Evolutionary conservation across 2,797 vertebrate genomes (phyloP), one percentile per base, ranked within the genome.

Genomic region (Clarias platycephalus): DNA sequence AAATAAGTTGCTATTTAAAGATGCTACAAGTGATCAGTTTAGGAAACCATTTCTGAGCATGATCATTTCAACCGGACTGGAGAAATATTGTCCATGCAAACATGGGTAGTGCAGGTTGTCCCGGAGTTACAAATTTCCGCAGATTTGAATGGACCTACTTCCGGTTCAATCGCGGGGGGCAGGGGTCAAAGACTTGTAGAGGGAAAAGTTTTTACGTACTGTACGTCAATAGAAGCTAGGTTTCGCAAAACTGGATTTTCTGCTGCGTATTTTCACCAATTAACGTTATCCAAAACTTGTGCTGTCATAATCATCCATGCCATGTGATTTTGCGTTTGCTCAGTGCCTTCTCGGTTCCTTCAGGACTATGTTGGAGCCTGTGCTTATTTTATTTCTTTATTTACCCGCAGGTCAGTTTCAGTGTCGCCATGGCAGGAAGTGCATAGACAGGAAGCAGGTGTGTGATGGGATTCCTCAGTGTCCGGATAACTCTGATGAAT

Each of bases 391-490:
- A 72, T 49, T n/a, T 68, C 40, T 44, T 34, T 16, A n/a, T 84
- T 26, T 20, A 64, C 28, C 40, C 10, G 12, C 82, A 96, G 96
- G 90, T 0, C 86, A 92, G 60, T 96, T 96, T 89, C 93, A 72
- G 84, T 96, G 96, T 2, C 18, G 37, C 0, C 93, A 87, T 0
- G 90, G 92, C 63, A 90, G 85, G 0, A 28, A 16, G 49, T 96
- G 95, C 0, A 2, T 96, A 0, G 0, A 89, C 28, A 85, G 88
- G 0, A 90, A 58, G 1, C 87, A 91, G 80, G 93, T 1, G 71
- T 96, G 96, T 0, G 94, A 96, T 0, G 95, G 95, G 2, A 85
- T 91, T 15, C 84, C 84, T 0, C 94, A 96, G 68, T 85, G 84
- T 76, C 68, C 70, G 4, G 88, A 89, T 76, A 28, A 78, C 34